Evolutionary conservation across 2,888 invertebrate genomes (phyloP).

Genomic region (Dexiosoma caninum): DNA sequence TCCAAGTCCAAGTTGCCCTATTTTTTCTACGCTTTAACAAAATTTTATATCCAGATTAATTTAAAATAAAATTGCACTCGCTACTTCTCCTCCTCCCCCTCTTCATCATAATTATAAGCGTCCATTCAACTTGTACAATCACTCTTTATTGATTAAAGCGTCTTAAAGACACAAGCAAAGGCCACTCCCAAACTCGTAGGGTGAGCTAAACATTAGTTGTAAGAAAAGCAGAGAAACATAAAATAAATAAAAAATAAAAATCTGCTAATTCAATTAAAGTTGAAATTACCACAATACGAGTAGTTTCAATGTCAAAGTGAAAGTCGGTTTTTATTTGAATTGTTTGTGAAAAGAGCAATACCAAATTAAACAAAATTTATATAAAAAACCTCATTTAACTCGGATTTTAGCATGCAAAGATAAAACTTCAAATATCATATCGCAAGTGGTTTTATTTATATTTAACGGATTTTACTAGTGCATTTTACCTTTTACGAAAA

Average conservation of each 20-base stretch:
- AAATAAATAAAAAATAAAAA: neutral
- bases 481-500: conserved; percentile 76
- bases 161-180: conserved; percentile 10
- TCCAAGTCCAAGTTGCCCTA: no score
- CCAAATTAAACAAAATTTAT: no score
- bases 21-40: no score
- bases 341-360: neutral
- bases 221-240: neutral
- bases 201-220: conserved; percentile 7
- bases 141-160: neutral
- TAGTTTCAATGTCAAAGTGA: conserved; percentile 77
- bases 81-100: no score
- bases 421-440: no score
- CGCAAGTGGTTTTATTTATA: no score
- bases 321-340: conserved; percentile 72
- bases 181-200: conserved; percentile 50
- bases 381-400: no score
- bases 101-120: neutral
- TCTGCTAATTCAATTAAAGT: conserved; percentile 36
- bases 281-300: conserved; percentile 64
- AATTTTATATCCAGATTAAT: no score
- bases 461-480: neutral
- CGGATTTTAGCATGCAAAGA: conserved; percentile 24
- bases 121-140: conserved; percentile 56
- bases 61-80: no score